Evolutionary conservation across 1,140 invertebrate genomes (phyloP), one percentile per base, ranked within the genome.

Genomic region (Anthonomus grandis): DNA sequence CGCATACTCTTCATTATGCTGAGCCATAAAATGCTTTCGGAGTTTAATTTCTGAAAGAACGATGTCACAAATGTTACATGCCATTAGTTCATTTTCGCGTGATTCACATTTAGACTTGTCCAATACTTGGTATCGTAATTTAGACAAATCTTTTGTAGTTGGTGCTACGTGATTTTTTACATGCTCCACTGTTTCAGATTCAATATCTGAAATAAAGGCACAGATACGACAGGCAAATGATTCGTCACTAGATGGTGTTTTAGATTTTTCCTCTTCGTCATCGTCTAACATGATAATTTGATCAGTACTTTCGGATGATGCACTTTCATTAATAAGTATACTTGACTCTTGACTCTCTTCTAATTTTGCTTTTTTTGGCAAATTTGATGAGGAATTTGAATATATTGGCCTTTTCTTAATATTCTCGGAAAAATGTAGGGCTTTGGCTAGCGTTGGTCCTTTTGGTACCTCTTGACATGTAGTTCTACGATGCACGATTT

Each of bases 201-300:
- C 31, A 3, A 54, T 60, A 12, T 55, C 37, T 8, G 44, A 23
- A 17, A 59, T 36, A 23, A 24, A 49, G 1, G 44, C 41, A 25
- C 64, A 66, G 10, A 56, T 34, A 2, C 57, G 37, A 37, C 64
- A 66, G 25, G 49, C 57, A 34, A 45, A 64, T 12, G 54, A 49
- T 10, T 59, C 45, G 15, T 59, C 53, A 4, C 57, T 49, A 19
- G 21, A 42, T 1, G 54, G 46, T 1, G n/a, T n/a, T n/a, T n/a
- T n/a, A n/a, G n/a, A n/a, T n/a, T n/a, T n/a, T n/a, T n/a, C n/a
- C n/a, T n/a, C n/a, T 19, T 54, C 53, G 18, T 45, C 44, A 45
- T 39, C n/a, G 13, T 21, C 24, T 4, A 41, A 38, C n/a, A 47
- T 45, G 3, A 23, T 36, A 34, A 49, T 45, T n/a, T 25, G 25